These are phyloP conservation scores for Scaptomyza reducta DNA, from an alignment of 2,888 invertebrate genomes.

Conservation along the genomic window DNA sequence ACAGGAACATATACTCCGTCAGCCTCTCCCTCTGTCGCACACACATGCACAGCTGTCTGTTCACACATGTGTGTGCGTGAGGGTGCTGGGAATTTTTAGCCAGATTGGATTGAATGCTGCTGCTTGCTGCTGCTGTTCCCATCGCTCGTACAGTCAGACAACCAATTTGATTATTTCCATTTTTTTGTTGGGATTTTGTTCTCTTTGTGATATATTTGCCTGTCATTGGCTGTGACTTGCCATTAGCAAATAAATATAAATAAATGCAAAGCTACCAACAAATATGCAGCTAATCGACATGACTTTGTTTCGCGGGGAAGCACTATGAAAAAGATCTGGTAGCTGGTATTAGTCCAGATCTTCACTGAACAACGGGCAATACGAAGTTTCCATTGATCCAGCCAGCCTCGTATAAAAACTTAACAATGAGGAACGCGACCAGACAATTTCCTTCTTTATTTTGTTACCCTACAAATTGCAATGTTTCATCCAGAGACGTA, in stretches of 20 bases:
- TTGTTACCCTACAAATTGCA: constrained; percentile 19
- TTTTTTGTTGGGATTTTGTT: constrained; percentile 24
- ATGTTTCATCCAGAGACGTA: constrained; percentile 37
- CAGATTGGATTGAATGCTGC: constrained; percentile 28
- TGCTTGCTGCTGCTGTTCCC: constrained; percentile 1
- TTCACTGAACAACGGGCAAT: constrained; percentile 2
- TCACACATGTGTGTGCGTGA: constrained; percentile 20
- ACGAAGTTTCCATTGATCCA: constrained; percentile 25
- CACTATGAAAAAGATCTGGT: not conserved
- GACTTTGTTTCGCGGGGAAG: not conserved
- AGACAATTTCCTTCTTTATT: constrained; percentile 47
- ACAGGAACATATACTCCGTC: constrained; percentile 21
- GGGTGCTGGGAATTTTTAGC: constrained; percentile 26
- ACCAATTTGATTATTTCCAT: constrained; percentile 50
- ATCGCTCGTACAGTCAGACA: constrained; percentile 55
- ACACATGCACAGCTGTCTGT: constrained; percentile 28
- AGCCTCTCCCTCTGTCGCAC: not conserved
- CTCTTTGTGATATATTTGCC: constrained; percentile 46
- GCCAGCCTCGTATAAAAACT: constrained; percentile 10
- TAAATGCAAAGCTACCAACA: constrained; percentile 13
- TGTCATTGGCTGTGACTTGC: constrained; percentile 34
- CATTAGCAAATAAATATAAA: constrained; percentile 36
- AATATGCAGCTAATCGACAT: constrained; percentile 16
- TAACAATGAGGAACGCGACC: constrained; percentile 33
- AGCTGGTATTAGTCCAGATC: constrained; percentile 33